Conservation (phyloP, 2,113 vertebrate genomes). For the Trematocara stigmaticum region DNA sequence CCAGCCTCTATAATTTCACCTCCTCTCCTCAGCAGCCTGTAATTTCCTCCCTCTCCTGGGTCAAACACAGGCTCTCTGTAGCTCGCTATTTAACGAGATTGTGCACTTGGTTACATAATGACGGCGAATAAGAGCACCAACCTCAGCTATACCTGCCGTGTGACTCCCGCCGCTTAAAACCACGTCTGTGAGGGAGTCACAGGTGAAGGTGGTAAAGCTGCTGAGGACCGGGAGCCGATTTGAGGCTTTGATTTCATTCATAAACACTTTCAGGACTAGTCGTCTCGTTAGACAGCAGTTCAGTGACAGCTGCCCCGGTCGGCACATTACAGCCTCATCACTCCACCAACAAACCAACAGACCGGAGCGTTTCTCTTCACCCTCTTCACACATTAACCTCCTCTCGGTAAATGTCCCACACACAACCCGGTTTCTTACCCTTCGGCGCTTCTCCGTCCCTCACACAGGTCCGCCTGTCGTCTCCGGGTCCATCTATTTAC, state of each 20-base stretch:
- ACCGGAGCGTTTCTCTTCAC: neutral
- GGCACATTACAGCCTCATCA: neutral
- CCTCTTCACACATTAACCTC: neutral
- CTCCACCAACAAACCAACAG: neutral
- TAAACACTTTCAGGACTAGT: neutral
- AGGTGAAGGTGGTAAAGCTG: neutral
- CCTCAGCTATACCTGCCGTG: neutral
- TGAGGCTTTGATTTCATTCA: neutral
- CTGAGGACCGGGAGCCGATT: neutral
- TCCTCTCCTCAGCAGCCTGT: slow-evolving; percentile 11
- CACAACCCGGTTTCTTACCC: slow-evolving; percentile 3
- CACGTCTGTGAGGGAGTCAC: neutral
- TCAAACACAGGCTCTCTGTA: neutral
- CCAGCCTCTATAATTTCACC: slow-evolving; percentile 28
- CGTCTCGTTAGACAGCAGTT: neutral
- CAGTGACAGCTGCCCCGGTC: slow-evolving; percentile 23
- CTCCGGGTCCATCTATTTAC: slow-evolving; percentile 36
- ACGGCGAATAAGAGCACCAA: neutral
- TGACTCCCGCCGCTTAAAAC: neutral
- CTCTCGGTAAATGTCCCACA: neutral
- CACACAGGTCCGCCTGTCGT: slow-evolving; percentile 2
- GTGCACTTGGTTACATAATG: slow-evolving; percentile 37
- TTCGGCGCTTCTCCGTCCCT: neutral
- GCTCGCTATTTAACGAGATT: neutral
- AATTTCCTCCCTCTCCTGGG: slow-evolving; percentile 16